phyloP scores from a whole-genome alignment of 2,888 invertebrate species.

The Drosophila peninsularis region DNA sequence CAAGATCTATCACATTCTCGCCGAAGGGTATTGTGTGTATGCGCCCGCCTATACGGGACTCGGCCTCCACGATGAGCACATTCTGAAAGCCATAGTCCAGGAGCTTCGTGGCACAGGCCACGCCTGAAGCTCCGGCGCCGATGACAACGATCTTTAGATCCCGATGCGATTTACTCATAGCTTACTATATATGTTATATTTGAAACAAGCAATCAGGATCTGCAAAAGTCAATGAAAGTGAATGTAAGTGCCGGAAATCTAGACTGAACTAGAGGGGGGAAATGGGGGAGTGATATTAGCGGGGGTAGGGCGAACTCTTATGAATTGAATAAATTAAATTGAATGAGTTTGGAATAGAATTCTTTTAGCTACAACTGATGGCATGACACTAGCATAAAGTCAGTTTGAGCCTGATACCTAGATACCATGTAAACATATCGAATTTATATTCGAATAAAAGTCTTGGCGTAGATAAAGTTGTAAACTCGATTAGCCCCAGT shows the following conservation, averaged over 20 bases:
- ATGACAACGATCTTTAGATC: constrained; percentile 82
- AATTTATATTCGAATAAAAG: not conserved
- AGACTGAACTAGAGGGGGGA: not conserved
- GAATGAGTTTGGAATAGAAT: not conserved
- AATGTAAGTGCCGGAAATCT: constrained; percentile 1
- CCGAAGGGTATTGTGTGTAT: constrained; percentile 86
- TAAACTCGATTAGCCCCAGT: not conserved
- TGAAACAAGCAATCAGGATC: constrained; percentile 3
- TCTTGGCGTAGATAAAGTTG: not conserved
- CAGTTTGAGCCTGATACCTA: too few relatives aligned
- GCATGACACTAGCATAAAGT: not conserved
- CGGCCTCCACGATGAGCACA: constrained; percentile 88
- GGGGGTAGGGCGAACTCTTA: not conserved
- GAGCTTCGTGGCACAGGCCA: constrained; percentile 85
- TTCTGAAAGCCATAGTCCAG: constrained; percentile 84
- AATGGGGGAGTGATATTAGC: not conserved
- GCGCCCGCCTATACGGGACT: constrained; percentile 88
- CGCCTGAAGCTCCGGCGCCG: constrained; percentile 84
- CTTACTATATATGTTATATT: constrained; percentile 7
- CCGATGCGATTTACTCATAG: constrained; percentile 58
- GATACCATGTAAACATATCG: not conserved
- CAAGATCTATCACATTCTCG: constrained; percentile 85
- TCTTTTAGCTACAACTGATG: not conserved
- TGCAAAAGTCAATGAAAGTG: constrained; percentile 30
- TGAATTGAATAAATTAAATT: not conserved